phyloP scores from a whole-genome alignment of 2,113 vertebrate species.

The Scomber scombrus region DNA sequence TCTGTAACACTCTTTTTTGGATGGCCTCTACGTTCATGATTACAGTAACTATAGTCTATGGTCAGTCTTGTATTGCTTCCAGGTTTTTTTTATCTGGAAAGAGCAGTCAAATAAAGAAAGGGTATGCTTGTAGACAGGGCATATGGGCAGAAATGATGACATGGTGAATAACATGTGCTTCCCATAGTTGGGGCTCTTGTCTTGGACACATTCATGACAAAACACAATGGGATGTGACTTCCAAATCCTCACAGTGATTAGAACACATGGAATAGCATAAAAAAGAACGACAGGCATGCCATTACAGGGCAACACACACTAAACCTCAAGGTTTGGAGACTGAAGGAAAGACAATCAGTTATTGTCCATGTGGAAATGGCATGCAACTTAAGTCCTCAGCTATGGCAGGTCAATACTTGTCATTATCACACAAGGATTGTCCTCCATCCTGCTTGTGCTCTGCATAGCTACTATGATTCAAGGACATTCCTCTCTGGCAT shows the following conservation, averaged over 20 bases:
- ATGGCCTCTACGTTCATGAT: background rate
- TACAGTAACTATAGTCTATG: too few species aligned
- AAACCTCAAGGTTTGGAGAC: constrained; percentile 40
- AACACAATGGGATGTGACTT: constrained; percentile 19
- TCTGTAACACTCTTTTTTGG: too few species aligned
- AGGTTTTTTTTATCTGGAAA: background rate
- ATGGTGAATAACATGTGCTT: constrained; percentile 19
- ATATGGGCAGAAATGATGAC: background rate
- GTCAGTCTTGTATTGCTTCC: background rate
- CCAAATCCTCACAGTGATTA: constrained; percentile 59
- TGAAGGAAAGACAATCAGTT: constrained; percentile 47
- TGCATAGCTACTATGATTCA: constrained; percentile 53
- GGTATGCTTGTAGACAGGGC: background rate
- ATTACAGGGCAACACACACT: constrained; percentile 60
- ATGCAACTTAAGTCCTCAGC: constrained; percentile 63
- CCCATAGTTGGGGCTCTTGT: constrained; percentile 54
- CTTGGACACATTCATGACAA: constrained; percentile 38
- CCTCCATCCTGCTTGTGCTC: constrained; percentile 10
- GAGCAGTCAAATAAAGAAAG: constrained; percentile 10
- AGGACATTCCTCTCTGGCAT: constrained; percentile 46
- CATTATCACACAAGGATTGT: constrained; percentile 2
- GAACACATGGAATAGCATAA: constrained; percentile 49
- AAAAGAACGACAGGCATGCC: constrained; percentile 55
- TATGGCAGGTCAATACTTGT: constrained; percentile 14
- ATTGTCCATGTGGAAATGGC: constrained; percentile 60